Base-by-base conservation (phyloP, 2,797 vertebrate genomes). In the Poeciliopsis gracilis region DNA sequence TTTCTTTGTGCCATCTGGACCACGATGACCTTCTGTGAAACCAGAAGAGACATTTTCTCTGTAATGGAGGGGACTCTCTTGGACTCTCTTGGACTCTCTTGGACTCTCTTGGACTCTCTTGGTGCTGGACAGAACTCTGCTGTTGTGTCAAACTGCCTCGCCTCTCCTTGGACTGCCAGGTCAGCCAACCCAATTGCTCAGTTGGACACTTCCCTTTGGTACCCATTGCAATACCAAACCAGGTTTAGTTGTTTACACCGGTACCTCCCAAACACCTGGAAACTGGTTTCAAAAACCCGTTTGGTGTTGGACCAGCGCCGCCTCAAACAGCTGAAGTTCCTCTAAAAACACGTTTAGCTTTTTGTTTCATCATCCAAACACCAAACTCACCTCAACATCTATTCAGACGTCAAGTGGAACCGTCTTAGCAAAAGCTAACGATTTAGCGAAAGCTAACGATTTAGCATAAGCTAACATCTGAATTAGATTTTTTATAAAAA, bases 61-160 rank as follows among this genome's bases (percentile, higher is more conserved):
- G 83, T 73, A 75, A 63, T 86, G 72, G 51, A 80, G 55, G 81
- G 76, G 57, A 7, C 38, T 38, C 38, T 5, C 38, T 38, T 38
- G 38, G 6, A 1, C 38, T 38, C 38, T 5, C 5, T 38, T 38
- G 0, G 38, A 1, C 38, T 38, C 38, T 5, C 6, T 38, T 38
- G 38, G 38, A 1, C 72, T 38, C 38, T 1, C 7, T 38, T 38
- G 38, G 38, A 1, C 38, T 84, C 84, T 76, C 79, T 85, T 84
- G 94, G 95, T 95, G 94, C 95, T 95, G 90, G 89, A 93, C 87
- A 47, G 80, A 57, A 77, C 66, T 57, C 83, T 51, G 84, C 91
- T 86, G 77, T 72, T 76, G 81, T 46, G 43, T 82, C 69, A 81
- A 72, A 83, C 83, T 85, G 82, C 92, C 90, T 92, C 88, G 85